These are phyloP conservation scores for Sciaenops ocellatus DNA, from an alignment of 2,797 vertebrate species.

Conservation along the genomic window DNA sequence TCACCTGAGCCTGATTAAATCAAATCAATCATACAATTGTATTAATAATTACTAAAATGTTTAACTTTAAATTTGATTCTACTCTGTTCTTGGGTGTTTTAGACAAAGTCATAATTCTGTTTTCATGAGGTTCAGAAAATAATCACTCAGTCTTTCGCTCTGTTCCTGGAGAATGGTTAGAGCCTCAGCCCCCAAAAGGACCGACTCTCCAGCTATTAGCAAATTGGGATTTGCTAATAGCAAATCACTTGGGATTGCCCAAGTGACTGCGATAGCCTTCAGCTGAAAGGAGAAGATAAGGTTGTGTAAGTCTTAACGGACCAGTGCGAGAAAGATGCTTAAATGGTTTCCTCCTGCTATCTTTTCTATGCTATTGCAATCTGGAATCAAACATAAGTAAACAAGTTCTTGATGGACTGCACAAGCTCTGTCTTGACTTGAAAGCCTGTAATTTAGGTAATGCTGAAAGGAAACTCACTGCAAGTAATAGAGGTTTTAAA, in stretches of 20 bases:
- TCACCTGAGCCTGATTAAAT: neutral
- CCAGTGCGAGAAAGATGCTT: slow-evolving; percentile 11
- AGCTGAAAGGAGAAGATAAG: slow-evolving; percentile 51
- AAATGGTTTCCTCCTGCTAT: slow-evolving; percentile 2
- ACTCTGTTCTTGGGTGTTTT: slow-evolving; percentile 22
- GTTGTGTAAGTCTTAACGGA: slow-evolving; percentile 28
- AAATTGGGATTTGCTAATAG: slow-evolving; percentile 55
- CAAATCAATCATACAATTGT: neutral
- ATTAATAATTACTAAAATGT: neutral
- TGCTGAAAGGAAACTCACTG: neutral
- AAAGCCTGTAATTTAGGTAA: neutral
- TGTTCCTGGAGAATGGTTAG: slow-evolving; percentile 19
- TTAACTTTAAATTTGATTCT: slow-evolving; percentile 6
- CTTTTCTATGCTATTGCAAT: slow-evolving; percentile 10
- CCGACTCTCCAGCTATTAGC: slow-evolving; percentile 41
- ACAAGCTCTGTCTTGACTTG: neutral
- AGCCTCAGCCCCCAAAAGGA: slow-evolving; percentile 21
- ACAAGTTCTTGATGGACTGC: neutral
- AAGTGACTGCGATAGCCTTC: slow-evolving; percentile 33
- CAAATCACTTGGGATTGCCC: slow-evolving; percentile 43
- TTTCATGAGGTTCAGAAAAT: slow-evolving; percentile 40
- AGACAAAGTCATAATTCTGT: slow-evolving; percentile 30
- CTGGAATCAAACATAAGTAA: slow-evolving; percentile 18
- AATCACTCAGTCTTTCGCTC: neutral
- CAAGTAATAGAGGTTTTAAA: slow-evolving; percentile 5